phyloP scores from a whole-genome alignment of 2,888 invertebrate genomes.

The Trisateles emortualis region DNA sequence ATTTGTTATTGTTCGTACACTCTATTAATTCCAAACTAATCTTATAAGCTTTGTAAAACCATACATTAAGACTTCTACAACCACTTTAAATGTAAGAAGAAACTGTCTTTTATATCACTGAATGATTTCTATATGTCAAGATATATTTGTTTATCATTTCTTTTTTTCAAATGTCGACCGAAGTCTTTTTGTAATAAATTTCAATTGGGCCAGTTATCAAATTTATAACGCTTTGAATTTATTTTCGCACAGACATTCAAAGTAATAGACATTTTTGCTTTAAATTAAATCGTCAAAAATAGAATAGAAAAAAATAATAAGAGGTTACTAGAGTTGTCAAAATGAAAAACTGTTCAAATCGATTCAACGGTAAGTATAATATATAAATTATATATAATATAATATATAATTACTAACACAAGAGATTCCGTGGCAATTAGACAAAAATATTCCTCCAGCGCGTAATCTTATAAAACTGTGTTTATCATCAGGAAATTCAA shows the following conservation, averaged over 20 bases:
- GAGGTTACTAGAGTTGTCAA: neutral
- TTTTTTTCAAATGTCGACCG: conserved; percentile 6
- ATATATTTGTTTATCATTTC: conserved; percentile 8
- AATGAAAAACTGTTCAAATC: too few relatives aligned
- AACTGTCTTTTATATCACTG: neutral
- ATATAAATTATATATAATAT: too few relatives aligned
- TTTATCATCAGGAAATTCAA: too few relatives aligned
- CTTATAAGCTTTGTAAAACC: conserved; percentile 4
- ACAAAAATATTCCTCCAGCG: too few relatives aligned
- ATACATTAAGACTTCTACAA: neutral
- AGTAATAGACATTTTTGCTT: neutral
- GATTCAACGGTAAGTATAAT: too few relatives aligned
- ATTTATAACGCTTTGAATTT: conserved; percentile 1
- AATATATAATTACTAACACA: too few relatives aligned
- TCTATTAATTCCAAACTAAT: conserved; percentile 9
- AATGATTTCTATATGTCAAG: conserved; percentile 11
- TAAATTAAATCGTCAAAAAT: neutral
- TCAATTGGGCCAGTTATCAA: conserved; percentile 2
- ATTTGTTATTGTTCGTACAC: conserved; percentile 12
- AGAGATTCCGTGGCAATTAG: too few relatives aligned
- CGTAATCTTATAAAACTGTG: too few relatives aligned
- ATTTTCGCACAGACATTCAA: neutral
- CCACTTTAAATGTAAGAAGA: neutral
- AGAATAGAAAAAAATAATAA: neutral
- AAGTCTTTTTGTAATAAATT: conserved; percentile 8